A percentile compares a stretch with the other conserved stretches of the same genome.
These are phyloP conservation scores for Macquaria ambigua DNA, from an alignment of 2,113 vertebrate species.

Conservation along the genomic window DNA sequence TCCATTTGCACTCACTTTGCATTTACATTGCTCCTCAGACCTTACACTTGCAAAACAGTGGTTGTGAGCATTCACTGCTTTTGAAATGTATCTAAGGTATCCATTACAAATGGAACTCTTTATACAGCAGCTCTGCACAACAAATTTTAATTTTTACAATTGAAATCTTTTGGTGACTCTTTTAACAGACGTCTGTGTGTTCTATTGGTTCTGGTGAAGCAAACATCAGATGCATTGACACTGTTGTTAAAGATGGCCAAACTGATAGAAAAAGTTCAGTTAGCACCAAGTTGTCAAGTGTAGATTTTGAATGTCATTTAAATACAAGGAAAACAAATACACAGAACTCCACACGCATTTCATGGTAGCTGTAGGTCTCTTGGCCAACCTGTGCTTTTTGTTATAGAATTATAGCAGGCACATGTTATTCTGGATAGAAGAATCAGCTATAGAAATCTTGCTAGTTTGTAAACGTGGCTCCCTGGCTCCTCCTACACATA, in stretches of 20 bases:
- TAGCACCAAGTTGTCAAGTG: not conserved
- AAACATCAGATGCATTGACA: not conserved
- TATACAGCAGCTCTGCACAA: not conserved
- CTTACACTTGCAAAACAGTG: slow-evolving; percentile 12
- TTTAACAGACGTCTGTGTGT: not conserved
- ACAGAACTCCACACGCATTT: not conserved
- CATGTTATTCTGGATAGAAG: not conserved
- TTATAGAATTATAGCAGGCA: not conserved
- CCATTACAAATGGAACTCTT: not conserved
- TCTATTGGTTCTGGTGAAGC: not conserved
- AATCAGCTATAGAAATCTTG: not conserved
- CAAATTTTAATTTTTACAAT: not conserved
- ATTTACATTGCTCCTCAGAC: slow-evolving; percentile 38
- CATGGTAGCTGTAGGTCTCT: not conserved
- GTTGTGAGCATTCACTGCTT: slow-evolving; percentile 1
- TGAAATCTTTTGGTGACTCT: not conserved
- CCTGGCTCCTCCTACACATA: no score
- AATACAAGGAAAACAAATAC: not conserved
- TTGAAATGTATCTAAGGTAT: slow-evolving; percentile 8
- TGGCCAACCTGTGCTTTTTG: not conserved
- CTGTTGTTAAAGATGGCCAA: not conserved
- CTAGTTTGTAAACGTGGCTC: no score
- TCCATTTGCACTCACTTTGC: slow-evolving; percentile 24
- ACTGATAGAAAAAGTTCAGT: not conserved
- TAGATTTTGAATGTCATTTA: not conserved